Base-by-base conservation (phyloP, 2,797 vertebrate species). In the Pangasius krempfi region DNA sequence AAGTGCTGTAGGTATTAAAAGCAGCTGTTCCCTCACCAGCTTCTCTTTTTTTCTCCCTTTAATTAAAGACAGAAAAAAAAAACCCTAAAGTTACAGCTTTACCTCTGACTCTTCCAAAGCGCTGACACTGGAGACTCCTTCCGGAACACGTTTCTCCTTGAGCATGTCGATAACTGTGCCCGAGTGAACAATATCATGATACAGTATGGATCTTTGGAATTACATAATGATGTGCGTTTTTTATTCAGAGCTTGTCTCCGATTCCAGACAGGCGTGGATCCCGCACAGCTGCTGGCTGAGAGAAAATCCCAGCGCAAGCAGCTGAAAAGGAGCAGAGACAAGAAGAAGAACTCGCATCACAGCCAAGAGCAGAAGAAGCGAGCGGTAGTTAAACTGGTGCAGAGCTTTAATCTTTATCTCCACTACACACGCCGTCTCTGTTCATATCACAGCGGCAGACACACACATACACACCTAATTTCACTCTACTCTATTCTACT, bases 201-300 rank as follows among this genome's bases (percentile, higher is more conserved):
- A 16, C 1, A 33, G 6, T 58, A 3, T 10, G 20, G n/a, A 44
- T 64, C 27, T 70, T 40, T 75, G 16, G 0, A 60, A 20, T 44
- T 7, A 7, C 22, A 40, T n/a, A 30, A 27, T 27, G 10, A 5
- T 37, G 0, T 20, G 47, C 66, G 10, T 22, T 85, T 22, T 75
- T 88, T 4, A 22, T 66, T 13, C 0, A 16, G 2, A 20, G 16
- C n/a, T 44, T 62, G 86, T 22, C 3, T 78, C 37, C 83, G 25
- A 25, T 89, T 64, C 56, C 94, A 99, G 98, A 99, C 97, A 0
- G 97, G 97, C 27, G 94, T 99, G 4, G 95, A 98, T 93, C 97
- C 98, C 0, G 92, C 93, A 27, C 76, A 92, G 72, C 73, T 99
- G 78, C 93, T 97, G 91, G 94, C 96, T 30, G 94, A 94, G 0